Base-by-base conservation (phyloP, 2,797 vertebrate genomes). In the Holocentrus rufus region DNA sequence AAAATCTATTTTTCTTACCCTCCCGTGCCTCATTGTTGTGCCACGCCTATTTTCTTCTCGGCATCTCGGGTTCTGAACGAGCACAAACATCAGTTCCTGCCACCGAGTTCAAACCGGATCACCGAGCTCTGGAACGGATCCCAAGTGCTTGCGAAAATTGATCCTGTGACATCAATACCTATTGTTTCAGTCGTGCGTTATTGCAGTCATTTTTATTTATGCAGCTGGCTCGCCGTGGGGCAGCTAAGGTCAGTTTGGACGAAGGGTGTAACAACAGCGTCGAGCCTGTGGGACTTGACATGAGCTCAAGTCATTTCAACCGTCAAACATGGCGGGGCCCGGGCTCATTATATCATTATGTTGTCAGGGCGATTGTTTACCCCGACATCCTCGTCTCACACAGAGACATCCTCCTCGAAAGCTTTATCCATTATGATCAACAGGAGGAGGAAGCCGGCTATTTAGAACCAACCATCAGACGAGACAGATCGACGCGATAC, bases 261-360 rank as follows among this genome's bases (percentile, higher is more conserved):
- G 31, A 18, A 72, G 87, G 85, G 78, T 80, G 85, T 66, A 86
- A 87, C 89, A 87, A 87, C 88, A 87, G 20, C 49, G 73, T 36
- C 62, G 36, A 72, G 81, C 72, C 75, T 72, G 77, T 83, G 77
- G 85, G 83, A 84, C 77, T 57, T 64, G 74, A 80, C 87, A 74
- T 82, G 76, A 85, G 66, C 76, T 81, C 72, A 58, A 84, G 73
- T 81, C 74, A 72, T 88, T 90, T 88, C 80, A 82, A 65, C 69
- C 78, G 69, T 89, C 82, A 87, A 90, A 82, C 79, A 81, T 81
- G 83, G 81, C 17, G 58, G 80, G 82, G 72, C 78, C n/a, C 23
- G 30, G 60, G 72, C 82, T 87, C 75, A 85, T 89, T 90, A 89
- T 87, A 61, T 83, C 85, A 87, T 90, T 90, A 92, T 85, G 88